phyloP scores from a whole-genome alignment of 1,140 invertebrate species.

The Steinernema feltiae region DNA sequence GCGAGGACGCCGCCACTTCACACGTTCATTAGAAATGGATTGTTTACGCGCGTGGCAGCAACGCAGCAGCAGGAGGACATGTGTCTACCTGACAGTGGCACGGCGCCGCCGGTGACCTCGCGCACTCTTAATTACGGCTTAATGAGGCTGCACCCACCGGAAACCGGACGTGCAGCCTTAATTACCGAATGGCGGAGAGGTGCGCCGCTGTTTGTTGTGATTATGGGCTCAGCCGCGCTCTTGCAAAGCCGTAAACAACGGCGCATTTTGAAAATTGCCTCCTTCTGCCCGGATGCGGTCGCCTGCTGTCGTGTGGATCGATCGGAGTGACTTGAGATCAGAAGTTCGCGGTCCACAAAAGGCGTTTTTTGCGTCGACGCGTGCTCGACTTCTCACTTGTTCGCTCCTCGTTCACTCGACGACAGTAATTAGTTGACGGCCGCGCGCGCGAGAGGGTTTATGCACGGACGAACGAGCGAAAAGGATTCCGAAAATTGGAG shows the following conservation, averaged over 20 bases:
- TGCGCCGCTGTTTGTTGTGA: background rate
- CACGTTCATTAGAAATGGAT: conserved; percentile 13
- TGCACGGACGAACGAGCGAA: conserved; percentile 2
- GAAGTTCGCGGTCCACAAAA: no score
- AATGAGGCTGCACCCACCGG: conserved; percentile 10
- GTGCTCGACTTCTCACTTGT: no score
- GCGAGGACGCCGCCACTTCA: background rate
- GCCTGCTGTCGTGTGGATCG: no score
- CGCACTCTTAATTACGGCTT: conserved; percentile 15
- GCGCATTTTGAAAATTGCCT: background rate
- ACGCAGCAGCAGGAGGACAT: background rate
- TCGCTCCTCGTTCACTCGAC: no score
- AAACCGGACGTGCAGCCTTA: background rate
- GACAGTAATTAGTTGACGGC: background rate
- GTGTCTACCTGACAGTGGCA: conserved; percentile 14
- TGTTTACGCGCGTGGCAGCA: background rate
- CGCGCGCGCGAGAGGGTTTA: conserved; percentile 8
- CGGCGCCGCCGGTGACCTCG: conserved; percentile 8
- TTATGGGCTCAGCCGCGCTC: background rate
- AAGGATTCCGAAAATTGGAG: conserved; percentile 7
- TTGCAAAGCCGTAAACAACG: background rate
- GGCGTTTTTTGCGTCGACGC: no score
- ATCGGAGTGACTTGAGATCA: no score
- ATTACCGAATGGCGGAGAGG: background rate
- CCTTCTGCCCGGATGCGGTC: no score